These are phyloP conservation scores for Drosophila tropicalis DNA, from an alignment of 1,140 invertebrate genomes.

Conservation along the genomic window DNA sequence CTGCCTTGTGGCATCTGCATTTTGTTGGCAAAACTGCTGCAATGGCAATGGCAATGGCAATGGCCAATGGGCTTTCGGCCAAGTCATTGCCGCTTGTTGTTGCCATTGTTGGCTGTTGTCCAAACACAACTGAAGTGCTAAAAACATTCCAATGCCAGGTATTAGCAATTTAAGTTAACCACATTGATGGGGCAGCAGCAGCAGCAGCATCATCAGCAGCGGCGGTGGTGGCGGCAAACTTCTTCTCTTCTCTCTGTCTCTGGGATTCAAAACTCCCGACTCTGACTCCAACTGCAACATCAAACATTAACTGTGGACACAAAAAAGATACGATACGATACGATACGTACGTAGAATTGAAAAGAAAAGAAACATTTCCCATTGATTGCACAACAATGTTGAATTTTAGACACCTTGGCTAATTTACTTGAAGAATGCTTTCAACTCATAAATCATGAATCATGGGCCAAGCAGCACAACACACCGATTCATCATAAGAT, in stretches of 20 bases:
- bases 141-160: conserved; percentile 81
- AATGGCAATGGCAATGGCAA: conserved; percentile 43
- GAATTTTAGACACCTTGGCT: conserved; percentile 16
- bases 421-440: conserved; percentile 17
- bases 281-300: conserved; percentile 2
- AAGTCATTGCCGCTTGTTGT: conserved; percentile 72
- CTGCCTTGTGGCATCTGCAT: conserved; percentile 76
- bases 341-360: background rate
- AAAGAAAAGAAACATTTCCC: conserved; percentile 9
- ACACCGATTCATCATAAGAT: background rate
- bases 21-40: conserved; percentile 77
- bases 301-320: conserved; percentile 11
- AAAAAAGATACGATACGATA: background rate
- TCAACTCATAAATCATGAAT: conserved; percentile 20
- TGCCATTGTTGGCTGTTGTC: conserved; percentile 74
- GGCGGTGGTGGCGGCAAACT: conserved; percentile 1
- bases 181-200: background rate
- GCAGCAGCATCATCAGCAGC: background rate
- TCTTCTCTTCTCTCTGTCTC: conserved; percentile 8
- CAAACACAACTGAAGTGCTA: conserved; percentile 79
- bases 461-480: background rate
- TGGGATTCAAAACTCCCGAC: background rate
- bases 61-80: conserved; percentile 71
- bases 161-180: conserved; percentile 77
- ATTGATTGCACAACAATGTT: conserved; percentile 16